Base-by-base conservation (phyloP, 35 echinoderm and acorn worm species). In the Hemicentrotus pulcherrimus region DNA sequence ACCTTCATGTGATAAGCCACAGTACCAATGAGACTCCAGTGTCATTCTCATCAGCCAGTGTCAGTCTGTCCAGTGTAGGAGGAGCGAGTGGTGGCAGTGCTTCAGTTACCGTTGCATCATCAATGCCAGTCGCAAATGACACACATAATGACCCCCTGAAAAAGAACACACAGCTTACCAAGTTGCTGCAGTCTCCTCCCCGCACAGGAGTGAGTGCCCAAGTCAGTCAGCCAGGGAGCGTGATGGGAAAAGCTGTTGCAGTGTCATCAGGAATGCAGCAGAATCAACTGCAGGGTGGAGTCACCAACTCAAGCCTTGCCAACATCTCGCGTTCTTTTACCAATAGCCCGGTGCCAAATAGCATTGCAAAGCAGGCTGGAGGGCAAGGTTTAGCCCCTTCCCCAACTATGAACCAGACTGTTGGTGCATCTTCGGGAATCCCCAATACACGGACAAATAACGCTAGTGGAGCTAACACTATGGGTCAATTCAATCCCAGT, bases 141-240 rank as follows among this genome's bases (percentile, higher is more conserved):
- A 86, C 92, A 85, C 94, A 96, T 86, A 94, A 95, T 91, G 98
- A 99, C 32, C 88, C 96, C 33, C 46, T 96, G 16, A 96, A 98
- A 70, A 99, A 99, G 95, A 99, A 99, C 85, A 96, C 95, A 86
- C 98, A 99, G 92, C 97, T 99, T 28, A 96, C 97, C 31, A 95
- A 98, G 86, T 94, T 99, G 59, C 96, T 99, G 58, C 86, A 95
- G 47, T 98, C 96, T 86, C 97, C 98, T 32, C 94, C 98, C 30
- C 95, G 97, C 30, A 99, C 96, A 88, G 95, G 94, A 58, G 94
- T 78, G 31, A 86, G 90, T 94, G 92, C 94, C 24, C 50, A 95
- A 31, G 92, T 91, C n/a, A 91, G 91, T 47, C 61, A 94, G 31
- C 58, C 46, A 88, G 92, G 61, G 32, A 93, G 92, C 71, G 59